Conservation (phyloP, 1,140 invertebrate genomes). For the Heliconius eleuchia region DNA sequence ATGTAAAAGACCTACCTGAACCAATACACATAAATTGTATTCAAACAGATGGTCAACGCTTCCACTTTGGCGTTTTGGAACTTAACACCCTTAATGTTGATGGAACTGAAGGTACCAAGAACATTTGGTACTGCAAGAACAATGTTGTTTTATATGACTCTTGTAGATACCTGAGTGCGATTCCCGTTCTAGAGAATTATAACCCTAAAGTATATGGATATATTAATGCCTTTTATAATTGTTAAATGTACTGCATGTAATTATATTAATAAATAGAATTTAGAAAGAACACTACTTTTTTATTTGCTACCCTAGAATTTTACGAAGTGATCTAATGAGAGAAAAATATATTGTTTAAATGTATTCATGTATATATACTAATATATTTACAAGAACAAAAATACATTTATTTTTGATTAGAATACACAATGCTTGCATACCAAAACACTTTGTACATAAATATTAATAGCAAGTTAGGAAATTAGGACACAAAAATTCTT, state of each 20-base stretch:
- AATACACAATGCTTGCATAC: conserved; percentile 76
- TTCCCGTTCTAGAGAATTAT: conserved; percentile 86
- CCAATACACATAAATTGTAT: conserved; percentile 92
- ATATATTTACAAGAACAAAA: conserved; percentile 81
- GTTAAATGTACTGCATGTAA: conserved; percentile 50
- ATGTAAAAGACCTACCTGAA: conserved; percentile 85
- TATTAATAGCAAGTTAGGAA: conserved; percentile 63
- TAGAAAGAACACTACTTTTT: conserved; percentile 34
- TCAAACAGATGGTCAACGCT: conserved; percentile 87
- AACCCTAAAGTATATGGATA: conserved; percentile 90
- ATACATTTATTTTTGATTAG: conserved; percentile 74
- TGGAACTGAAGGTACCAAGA: conserved; percentile 84
- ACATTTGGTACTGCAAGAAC: conserved; percentile 89
- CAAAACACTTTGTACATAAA: conserved; percentile 77
- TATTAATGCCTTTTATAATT: conserved; percentile 89
- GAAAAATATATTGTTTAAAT: conserved; percentile 66
- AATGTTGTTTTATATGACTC: conserved; percentile 85
- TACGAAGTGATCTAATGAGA: conserved; percentile 43
- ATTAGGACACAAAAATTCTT: conserved; percentile 53
- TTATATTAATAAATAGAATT: conserved; percentile 39
- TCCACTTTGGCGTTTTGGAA: conserved; percentile 92
- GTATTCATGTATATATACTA: conserved; percentile 75
- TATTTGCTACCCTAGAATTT: conserved; percentile 38
- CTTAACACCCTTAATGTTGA: conserved; percentile 91
- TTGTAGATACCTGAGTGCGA: conserved; percentile 84